Evolutionary conservation across 2,797 vertebrate genomes (phyloP).

Genomic region (Manis pentadactyla): DNA sequence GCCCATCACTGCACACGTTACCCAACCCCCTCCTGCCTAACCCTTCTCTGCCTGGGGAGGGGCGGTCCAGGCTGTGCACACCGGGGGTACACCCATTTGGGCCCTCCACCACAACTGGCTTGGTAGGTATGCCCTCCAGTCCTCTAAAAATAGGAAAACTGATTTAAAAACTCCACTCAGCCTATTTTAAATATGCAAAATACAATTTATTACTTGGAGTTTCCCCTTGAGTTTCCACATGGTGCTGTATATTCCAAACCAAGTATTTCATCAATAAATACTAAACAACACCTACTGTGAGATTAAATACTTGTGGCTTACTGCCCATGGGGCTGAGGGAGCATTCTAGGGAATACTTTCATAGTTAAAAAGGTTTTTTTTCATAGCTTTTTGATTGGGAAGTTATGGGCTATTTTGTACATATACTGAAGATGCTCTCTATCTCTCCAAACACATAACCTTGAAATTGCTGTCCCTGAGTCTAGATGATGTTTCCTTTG

Average conservation of each 20-base stretch:
- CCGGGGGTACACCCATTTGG: neutral
- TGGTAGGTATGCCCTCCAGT: neutral
- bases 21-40: neutral
- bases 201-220: conserved; percentile 84
- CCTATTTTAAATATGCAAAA: conserved; percentile 85
- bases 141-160: neutral
- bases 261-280: conserved; percentile 81
- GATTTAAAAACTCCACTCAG: neutral
- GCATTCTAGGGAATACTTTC: conserved; percentile 56
- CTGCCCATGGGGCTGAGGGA: conserved; percentile 64
- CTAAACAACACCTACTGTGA: conserved; percentile 69
- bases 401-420: neutral
- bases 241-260: conserved; percentile 74
- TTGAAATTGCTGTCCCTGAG: neutral
- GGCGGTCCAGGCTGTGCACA: neutral
- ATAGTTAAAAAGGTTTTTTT: neutral
- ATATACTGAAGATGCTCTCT: neutral
- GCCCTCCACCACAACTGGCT: neutral
- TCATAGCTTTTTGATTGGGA: conserved; percentile 57
- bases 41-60: neutral
- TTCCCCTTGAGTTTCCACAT: conserved; percentile 77
- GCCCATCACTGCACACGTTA: neutral
- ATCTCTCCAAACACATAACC: neutral
- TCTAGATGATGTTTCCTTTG: neutral
- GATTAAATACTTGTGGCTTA: conserved; percentile 74